These are phyloP conservation scores for Rhabdomys dilectus DNA, from an alignment of 2,113 vertebrate species.

Conservation along the genomic window DNA sequence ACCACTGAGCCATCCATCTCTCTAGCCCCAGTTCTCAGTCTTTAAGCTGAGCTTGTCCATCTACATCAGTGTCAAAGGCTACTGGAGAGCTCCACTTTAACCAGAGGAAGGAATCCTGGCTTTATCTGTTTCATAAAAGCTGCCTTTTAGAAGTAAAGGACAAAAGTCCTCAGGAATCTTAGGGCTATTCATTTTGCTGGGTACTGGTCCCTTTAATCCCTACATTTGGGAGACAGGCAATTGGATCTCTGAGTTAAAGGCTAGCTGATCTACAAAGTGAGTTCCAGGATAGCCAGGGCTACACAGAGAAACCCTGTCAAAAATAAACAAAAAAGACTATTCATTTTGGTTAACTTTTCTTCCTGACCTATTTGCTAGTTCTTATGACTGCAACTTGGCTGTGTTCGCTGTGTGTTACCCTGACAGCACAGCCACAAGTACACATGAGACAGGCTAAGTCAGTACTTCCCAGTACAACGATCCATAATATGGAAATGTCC, in stretches of 20 bases:
- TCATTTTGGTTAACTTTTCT: background rate
- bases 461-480: background rate
- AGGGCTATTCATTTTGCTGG: background rate
- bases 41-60: background rate
- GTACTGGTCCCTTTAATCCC: background rate
- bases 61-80: background rate
- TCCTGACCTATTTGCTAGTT: background rate
- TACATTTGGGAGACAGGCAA: background rate
- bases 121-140: conserved; percentile 8
- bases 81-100: background rate
- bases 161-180: background rate
- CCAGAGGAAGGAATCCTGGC: background rate
- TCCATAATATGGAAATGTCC: background rate
- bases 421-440: background rate
- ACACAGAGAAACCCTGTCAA: background rate
- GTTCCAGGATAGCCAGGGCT: background rate
- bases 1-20: no score
- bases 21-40: background rate
- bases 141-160: background rate
- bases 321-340: background rate
- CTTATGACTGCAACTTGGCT: background rate
- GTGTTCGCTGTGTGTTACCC: background rate
- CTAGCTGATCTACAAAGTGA: background rate
- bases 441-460: background rate
- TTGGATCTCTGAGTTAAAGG: background rate